These are phyloP conservation scores for Harpalus rubripes DNA, from an alignment of 2,888 invertebrate species.

Conservation along the genomic window DNA sequence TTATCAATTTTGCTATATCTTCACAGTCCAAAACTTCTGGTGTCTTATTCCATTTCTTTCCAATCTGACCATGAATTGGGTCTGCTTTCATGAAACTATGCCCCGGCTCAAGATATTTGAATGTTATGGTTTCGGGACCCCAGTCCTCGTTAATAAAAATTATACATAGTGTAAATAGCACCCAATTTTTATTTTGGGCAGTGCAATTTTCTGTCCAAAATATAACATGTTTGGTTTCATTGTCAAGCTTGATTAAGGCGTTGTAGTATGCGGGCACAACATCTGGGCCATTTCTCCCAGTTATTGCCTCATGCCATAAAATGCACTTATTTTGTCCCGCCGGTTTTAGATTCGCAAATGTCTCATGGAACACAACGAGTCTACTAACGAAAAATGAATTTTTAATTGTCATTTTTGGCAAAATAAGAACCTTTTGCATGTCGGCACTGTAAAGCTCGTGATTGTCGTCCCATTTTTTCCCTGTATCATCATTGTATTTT, in stretches of 20 bases:
- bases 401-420: slow-evolving; percentile 68
- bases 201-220: slow-evolving; percentile 61
- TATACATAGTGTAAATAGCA: slow-evolving; percentile 58
- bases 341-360: slow-evolving; percentile 61
- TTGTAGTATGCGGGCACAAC: slow-evolving; percentile 67
- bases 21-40: slow-evolving; percentile 9
- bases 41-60: slow-evolving; percentile 67
- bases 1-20: slow-evolving; percentile 11
- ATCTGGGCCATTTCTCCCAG: slow-evolving; percentile 67
- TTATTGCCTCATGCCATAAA: slow-evolving; percentile 68
- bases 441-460: slow-evolving; percentile 53
- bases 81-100: slow-evolving; percentile 68
- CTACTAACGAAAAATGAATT: slow-evolving; percentile 65
- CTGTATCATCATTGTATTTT: slow-evolving; percentile 15
- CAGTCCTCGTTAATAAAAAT: slow-evolving; percentile 52
- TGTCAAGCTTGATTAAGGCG: slow-evolving; percentile 37
- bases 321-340: slow-evolving; percentile 16
- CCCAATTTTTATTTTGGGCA: slow-evolving; percentile 47
- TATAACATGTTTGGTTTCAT: slow-evolving; percentile 60
- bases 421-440: slow-evolving; percentile 67
- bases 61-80: slow-evolving; percentile 67
- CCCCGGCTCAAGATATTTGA: slow-evolving; percentile 68
- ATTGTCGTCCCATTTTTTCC: slow-evolving; percentile 11
- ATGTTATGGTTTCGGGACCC: slow-evolving; percentile 65
- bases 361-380: slow-evolving; percentile 66